Evolutionary conservation across 2,797 vertebrate species (phyloP), one percentile per base, ranked within the genome.

Genomic region (Pelobates cultripes): DNA sequence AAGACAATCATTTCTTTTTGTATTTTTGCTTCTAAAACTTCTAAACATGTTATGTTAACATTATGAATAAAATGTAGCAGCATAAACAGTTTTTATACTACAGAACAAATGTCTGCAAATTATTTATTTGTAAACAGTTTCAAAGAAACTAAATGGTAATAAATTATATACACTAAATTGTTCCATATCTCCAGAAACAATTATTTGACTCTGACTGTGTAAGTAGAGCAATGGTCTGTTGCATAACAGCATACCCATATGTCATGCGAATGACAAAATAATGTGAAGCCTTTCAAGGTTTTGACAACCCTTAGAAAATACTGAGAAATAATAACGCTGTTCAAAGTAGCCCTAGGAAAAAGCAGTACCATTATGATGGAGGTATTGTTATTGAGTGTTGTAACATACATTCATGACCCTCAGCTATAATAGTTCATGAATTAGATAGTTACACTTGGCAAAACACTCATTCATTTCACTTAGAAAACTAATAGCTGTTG

Each of bases 251-350:
- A 45, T 45, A 43, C n/a, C 14, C 4, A 43, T n/a, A 13, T 70
- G 68, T 70, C 68, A 44, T 45, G 14, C 14, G 15, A 70, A 70
- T 70, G 68, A 70, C 43, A 14, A 70, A 42, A 17, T 70, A 70
- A 44, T 70, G 43, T 47, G 68, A 70, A 70, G 15, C 68, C 43
- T 70, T 14, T 70, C 43, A 70, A 15, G 68, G 12, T 70, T 45
- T 70, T 70, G 68, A 70, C 68, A 70, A 45, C 17, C 43, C 43
- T 70, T 70, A 8, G 42, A 70, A 70, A 70, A 70, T n/a, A 43
- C 43, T 15, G 68, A 70, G 43, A 41, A 70, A 70, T 70, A 70
- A 70, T 70, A 41, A 70, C 14, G 14, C 15, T 43, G 68, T 44
- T 10, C 15, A 70, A 70, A 70, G 43, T 70, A 70, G 68, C 68